Conservation (phyloP, 2,888 invertebrate species). For the Monochamus alternatus region DNA sequence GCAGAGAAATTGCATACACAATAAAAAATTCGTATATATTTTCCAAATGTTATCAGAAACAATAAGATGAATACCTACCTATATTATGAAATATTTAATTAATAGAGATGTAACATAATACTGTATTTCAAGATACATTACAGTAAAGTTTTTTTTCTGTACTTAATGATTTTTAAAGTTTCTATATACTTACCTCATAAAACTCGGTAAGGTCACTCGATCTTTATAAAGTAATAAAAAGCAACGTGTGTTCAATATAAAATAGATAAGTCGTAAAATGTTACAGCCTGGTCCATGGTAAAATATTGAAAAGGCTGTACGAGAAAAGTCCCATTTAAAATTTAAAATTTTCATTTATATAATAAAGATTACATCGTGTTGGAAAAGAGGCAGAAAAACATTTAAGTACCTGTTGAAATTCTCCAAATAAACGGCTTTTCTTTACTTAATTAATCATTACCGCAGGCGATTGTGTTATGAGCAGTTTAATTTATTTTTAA, state of each 20-base stretch:
- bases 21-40: no score
- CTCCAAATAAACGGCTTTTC: not conserved
- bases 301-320: slow-evolving; percentile 53
- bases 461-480: no score
- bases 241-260: slow-evolving; percentile 59
- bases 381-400: slow-evolving; percentile 5
- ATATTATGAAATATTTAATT: no score
- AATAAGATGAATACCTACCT: no score
- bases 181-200: slow-evolving; percentile 55
- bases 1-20: no score
- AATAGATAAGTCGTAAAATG: slow-evolving; percentile 60
- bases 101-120: no score
- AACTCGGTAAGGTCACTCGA: slow-evolving; percentile 59
- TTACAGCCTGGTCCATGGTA: slow-evolving; percentile 54
- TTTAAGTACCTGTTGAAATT: slow-evolving; percentile 17
- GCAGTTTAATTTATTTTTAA: no score
- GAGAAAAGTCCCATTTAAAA: not conserved
- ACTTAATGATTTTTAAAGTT: slow-evolving; percentile 51
- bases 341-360: slow-evolving; percentile 18
- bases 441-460: not conserved
- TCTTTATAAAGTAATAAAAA: slow-evolving; percentile 62
- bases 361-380: slow-evolving; percentile 13
- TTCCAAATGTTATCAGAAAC: no score
- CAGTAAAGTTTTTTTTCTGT: not conserved
- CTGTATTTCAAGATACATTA: no score